Conservation (phyloP, 2,888 invertebrate species). For the Caenorhabditis sulstoni region DNA sequence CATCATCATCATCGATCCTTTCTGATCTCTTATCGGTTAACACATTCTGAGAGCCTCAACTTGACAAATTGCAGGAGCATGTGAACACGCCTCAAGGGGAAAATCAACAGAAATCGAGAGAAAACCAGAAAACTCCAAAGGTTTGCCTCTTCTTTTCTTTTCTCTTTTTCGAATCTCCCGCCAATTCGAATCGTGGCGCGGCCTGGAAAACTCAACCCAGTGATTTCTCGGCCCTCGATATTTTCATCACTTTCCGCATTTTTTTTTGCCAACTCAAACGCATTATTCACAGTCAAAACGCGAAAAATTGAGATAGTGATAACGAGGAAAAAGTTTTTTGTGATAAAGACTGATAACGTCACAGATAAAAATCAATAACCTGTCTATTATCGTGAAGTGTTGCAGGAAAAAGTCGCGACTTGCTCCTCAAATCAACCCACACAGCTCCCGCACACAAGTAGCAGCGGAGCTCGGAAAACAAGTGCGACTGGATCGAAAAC, state of each 20-base stretch:
- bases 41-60: not conserved
- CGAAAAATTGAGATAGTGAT: conserved; percentile 11
- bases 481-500: conserved; percentile 47
- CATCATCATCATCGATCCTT: too few relatives aligned
- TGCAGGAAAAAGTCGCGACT: conserved; percentile 42
- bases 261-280: conserved; percentile 20
- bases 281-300: conserved; percentile 21
- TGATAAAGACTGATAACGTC: conserved; percentile 17
- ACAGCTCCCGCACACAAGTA: conserved; percentile 42
- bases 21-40: not conserved
- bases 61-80: conserved; percentile 60
- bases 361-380: conserved; percentile 18
- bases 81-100: conserved; percentile 61
- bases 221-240: conserved; percentile 35
- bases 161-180: conserved; percentile 16
- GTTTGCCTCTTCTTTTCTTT: too few relatives aligned
- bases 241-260: conserved; percentile 25
- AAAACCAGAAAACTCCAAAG: conserved; percentile 48
- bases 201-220: conserved; percentile 25
- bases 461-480: conserved; percentile 37
- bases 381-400: not conserved
- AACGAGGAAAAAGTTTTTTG: conserved; percentile 15
- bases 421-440: conserved; percentile 47
- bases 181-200: not conserved
- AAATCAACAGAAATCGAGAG: conserved; percentile 50